Conservation (phyloP, 2,113 vertebrate species). For the Sander vitreus region DNA sequence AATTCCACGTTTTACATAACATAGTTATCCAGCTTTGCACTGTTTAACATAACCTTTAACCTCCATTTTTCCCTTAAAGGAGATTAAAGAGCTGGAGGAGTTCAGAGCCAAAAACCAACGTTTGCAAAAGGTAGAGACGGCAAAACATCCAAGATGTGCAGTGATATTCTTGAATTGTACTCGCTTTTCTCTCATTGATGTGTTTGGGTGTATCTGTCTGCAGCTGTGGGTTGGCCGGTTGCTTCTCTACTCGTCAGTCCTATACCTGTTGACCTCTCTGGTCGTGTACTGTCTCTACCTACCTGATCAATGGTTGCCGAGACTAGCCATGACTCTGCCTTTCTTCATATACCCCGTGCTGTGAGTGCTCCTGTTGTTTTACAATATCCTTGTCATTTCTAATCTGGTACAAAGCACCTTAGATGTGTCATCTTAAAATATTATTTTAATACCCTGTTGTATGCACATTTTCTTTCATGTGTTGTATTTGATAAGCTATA, state of each 20-base stretch:
- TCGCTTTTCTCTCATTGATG: neutral
- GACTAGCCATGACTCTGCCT: slow-evolving; percentile 92
- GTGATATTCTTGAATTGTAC: neutral
- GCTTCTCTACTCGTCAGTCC: slow-evolving; percentile 91
- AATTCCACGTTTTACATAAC: neutral
- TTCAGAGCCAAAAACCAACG: slow-evolving; percentile 97
- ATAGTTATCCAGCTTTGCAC: neutral
- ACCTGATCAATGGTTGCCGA: slow-evolving; percentile 90
- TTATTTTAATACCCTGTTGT: neutral
- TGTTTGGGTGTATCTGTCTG: slow-evolving; percentile 10
- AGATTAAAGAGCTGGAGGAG: slow-evolving; percentile 94
- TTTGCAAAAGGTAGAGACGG: slow-evolving; percentile 85
- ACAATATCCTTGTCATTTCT: neutral
- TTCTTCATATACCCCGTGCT: slow-evolving; percentile 93
- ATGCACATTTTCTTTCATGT: neutral
- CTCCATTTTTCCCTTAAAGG: slow-evolving; percentile 78
- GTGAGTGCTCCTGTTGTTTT: slow-evolving; percentile 84
- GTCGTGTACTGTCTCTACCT: slow-evolving; percentile 94
- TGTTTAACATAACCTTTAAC: slow-evolving; percentile 12
- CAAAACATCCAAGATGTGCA: neutral
- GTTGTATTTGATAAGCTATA: neutral
- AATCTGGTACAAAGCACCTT: neutral
- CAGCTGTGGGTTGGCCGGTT: slow-evolving; percentile 93
- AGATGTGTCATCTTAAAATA: neutral
- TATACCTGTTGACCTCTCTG: slow-evolving; percentile 91